Base-by-base conservation (phyloP, 1,140 invertebrate species). In the Drosophila sp. region DNA sequence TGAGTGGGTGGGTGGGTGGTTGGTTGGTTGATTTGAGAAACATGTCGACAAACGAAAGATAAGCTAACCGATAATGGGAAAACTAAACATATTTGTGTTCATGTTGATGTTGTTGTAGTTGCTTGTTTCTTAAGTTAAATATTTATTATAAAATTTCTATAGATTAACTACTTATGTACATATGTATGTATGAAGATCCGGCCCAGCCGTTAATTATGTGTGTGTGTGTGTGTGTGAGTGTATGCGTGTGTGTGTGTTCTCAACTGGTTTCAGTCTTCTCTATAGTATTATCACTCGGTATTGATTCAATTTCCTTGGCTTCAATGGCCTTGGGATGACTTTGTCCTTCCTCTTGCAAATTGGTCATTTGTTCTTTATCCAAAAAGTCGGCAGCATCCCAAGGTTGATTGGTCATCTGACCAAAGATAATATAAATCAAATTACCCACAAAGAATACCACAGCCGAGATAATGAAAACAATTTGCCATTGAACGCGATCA, bases 381-480 rank as follows among this genome's bases (percentile, higher is more conserved):
- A 90, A 27, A 47, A 79, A 90, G 32, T 90, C 81, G 0, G 76
- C 47, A 33, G 94, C 94, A 75, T 96, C 95, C 95, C 95, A 96
- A 0, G 93, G 86, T 74, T 96, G 95, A 30, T 93, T 93, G 11
- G 94, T 92, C 7, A 94, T 94, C 1, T 94, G 93, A 2, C 95
- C 94, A 79, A 96, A 96, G 1, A 96, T 65, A n/a, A 96, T 66
- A 78, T 96, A 97, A 54, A 95, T 92, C 0, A 96, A 81, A 74
- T 95, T 95, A 3, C 95, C 95, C 56, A 95, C 74, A 38, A 95
- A 92, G 72, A 96, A 96, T 7, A 97, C 92, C 3, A 92, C 94
- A 11, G 96, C 94, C 0, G 96, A 93, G n/a, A 97, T 93, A 77
- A 95, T 95, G 91, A 97, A 97, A 0, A 97, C 95, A 33, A 93